A percentile compares a stretch with the other conserved stretches of the same genome.
These are phyloP conservation scores for Galeopsomyia nigrocyanea DNA, from an alignment of 2,888 invertebrate species.

Conservation along the genomic window DNA sequence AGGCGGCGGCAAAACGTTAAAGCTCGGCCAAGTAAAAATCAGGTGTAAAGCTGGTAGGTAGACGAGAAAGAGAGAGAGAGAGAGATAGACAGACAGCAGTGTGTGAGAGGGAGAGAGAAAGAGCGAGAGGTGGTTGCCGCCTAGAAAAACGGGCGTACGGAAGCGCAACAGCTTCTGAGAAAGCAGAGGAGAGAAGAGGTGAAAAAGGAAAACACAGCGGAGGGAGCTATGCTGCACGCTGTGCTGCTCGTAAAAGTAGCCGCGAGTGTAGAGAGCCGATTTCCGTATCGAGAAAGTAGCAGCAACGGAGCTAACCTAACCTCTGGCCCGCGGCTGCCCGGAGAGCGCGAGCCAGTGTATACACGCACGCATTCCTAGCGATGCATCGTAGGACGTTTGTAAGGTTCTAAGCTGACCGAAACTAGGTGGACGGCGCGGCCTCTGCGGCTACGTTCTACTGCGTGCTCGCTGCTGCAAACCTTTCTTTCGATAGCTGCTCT, in stretches of 20 bases:
- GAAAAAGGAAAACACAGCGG: constrained; percentile 15
- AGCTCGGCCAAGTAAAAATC: too few relatives aligned
- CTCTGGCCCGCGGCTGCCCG: constrained; percentile 9
- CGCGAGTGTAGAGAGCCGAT: constrained; percentile 19
- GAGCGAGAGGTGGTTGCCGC: not conserved
- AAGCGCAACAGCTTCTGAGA: constrained; percentile 16
- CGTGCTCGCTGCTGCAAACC: too few relatives aligned
- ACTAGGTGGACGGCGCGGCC: too few relatives aligned
- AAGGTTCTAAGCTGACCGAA: too few relatives aligned
- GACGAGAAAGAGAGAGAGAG: not conserved
- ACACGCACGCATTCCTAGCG: constrained; percentile 43
- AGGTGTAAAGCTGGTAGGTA: too few relatives aligned
- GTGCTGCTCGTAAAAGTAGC: constrained; percentile 33
- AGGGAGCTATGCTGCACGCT: constrained; percentile 1
- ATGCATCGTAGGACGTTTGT: constrained; percentile 37
- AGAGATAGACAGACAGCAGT: not conserved
- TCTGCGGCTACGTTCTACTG: too few relatives aligned
- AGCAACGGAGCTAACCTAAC: constrained; percentile 45
- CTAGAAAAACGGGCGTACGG: too few relatives aligned
- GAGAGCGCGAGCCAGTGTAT: not conserved
- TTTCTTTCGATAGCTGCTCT: not conserved
- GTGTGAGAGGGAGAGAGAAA: too few relatives aligned
- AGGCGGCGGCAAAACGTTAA: too few relatives aligned
- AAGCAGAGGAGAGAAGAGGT: constrained; percentile 4
- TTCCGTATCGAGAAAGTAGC: constrained; percentile 45